A percentile compares a stretch with the other conserved stretches of the same genome.
Evolutionary conservation across 2,797 vertebrate species (phyloP).

Genomic region (Pseudomugil gertrudae): DNA sequence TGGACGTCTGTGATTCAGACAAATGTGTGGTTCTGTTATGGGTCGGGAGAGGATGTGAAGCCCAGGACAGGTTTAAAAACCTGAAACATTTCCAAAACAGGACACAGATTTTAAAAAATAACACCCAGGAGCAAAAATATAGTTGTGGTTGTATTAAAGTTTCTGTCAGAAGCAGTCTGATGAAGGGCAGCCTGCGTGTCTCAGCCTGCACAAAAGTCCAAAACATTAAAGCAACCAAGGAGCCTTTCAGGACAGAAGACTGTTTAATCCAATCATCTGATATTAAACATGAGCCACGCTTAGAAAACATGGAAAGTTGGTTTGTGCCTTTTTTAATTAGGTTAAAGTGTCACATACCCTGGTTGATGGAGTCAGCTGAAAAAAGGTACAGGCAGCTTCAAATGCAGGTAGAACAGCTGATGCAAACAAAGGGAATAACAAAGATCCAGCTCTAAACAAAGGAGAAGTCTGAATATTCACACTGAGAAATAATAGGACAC

Average conservation of each 20-base stretch:
- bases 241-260: background rate
- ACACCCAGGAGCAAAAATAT: too few species aligned
- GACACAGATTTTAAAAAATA: too few species aligned
- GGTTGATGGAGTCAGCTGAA: background rate
- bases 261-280: background rate
- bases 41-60: background rate
- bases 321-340: background rate
- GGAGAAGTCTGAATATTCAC: too few species aligned
- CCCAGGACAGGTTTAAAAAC: background rate
- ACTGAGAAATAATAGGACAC: too few species aligned
- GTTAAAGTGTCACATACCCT: background rate
- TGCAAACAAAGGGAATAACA: background rate
- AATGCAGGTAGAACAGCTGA: background rate
- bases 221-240: background rate
- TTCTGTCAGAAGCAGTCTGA: background rate
- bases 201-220: background rate
- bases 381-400: background rate
- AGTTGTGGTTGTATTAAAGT: too few species aligned
- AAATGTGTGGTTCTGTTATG: background rate
- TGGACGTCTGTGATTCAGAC: background rate
- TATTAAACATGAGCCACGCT: background rate
- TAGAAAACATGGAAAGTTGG: background rate
- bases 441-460: too few species aligned
- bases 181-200: background rate
- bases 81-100: background rate